Evolutionary conservation across 2,797 vertebrate genomes (phyloP).

Genomic region (Columba guinea): DNA sequence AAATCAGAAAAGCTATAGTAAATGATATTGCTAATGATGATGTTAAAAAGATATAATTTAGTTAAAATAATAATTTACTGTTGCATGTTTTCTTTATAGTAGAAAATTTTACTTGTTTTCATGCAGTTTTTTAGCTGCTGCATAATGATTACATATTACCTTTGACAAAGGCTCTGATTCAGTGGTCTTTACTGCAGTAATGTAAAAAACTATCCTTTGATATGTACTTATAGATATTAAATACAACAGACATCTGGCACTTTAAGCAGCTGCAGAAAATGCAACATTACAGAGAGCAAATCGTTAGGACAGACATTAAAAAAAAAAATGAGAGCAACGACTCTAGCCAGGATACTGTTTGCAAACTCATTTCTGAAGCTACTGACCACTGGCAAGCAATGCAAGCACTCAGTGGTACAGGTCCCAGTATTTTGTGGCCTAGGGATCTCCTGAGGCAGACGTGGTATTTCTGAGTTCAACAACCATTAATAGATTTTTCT

Average conservation of each 20-base stretch:
- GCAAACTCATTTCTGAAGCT: not conserved
- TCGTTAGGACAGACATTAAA: not conserved
- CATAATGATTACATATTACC: not conserved
- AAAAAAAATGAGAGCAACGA: not conserved
- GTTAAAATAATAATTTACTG: not conserved
- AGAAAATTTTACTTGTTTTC: conserved; percentile 8
- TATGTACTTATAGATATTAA: not conserved
- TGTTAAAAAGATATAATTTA: not conserved
- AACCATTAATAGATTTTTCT: not conserved
- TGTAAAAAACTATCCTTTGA: not conserved
- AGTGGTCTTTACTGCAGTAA: not conserved
- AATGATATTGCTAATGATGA: not conserved
- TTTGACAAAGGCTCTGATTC: not conserved
- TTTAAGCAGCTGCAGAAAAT: not conserved
- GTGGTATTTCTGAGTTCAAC: not conserved
- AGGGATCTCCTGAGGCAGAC: not conserved
- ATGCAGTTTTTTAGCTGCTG: not conserved
- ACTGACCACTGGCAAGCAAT: not conserved
- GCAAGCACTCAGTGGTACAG: not conserved
- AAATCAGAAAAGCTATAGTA: not conserved
- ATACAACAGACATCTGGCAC: not conserved
- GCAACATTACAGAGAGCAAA: not conserved
- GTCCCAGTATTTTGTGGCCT: not conserved
- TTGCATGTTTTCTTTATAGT: not conserved
- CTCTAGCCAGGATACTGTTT: rapidly evolving